These are phyloP conservation scores for Arctopsyche grandis DNA, from an alignment of 1,140 invertebrate species.

Conservation along the genomic window DNA sequence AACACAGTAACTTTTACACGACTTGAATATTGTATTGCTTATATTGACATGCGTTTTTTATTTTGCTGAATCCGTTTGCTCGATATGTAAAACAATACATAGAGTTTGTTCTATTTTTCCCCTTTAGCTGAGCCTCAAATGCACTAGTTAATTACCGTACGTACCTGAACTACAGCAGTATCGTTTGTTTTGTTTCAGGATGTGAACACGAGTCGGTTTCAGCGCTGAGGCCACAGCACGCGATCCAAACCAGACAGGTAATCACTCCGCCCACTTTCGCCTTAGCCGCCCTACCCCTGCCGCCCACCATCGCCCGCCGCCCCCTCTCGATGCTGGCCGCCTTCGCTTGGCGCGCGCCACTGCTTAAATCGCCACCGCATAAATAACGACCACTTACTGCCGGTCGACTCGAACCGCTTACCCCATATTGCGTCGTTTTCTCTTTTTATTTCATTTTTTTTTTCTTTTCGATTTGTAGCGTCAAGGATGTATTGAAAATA, in stretches of 20 bases:
- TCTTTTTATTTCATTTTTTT: too few species aligned
- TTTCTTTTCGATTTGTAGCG: too few species aligned
- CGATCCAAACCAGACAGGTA: slow-evolving; percentile 37
- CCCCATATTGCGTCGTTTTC: too few species aligned
- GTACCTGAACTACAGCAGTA: neutral
- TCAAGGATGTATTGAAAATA: too few species aligned
- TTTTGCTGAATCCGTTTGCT: too few species aligned
- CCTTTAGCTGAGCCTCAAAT: neutral
- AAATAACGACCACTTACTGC: neutral
- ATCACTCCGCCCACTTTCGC: neutral
- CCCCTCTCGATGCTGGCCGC: neutral
- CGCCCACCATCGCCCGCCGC: neutral
- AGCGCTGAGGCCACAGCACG: slow-evolving; percentile 18
- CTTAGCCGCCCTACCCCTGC: neutral
- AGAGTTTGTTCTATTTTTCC: neutral
- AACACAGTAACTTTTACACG: too few species aligned
- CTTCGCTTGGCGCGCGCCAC: neutral
- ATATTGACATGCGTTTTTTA: too few species aligned
- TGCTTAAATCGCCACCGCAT: neutral
- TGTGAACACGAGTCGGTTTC: slow-evolving; percentile 21
- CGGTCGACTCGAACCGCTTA: too few species aligned
- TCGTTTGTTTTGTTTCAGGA: slow-evolving; percentile 28
- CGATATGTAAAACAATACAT: too few species aligned
- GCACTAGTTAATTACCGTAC: neutral
- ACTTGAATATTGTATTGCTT: too few species aligned